Evolutionary conservation across 2,797 vertebrate species (phyloP).

Genomic region (Nannoperca obscura): DNA sequence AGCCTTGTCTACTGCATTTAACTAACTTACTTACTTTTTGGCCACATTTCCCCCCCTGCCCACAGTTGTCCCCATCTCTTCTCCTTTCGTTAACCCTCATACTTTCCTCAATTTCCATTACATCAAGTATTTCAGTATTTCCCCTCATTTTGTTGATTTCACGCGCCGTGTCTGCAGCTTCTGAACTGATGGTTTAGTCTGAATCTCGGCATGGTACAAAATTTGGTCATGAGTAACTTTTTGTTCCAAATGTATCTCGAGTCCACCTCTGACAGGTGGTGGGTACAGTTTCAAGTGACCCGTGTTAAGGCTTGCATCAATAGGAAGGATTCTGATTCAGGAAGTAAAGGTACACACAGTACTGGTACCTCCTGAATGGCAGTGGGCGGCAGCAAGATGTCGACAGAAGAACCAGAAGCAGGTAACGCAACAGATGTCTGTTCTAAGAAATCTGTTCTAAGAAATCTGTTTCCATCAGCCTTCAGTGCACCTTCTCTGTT

Average conservation of each 20-base stretch:
- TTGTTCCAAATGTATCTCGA: background rate
- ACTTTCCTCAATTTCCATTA: conserved; percentile 3
- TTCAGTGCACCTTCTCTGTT: no score
- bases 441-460: background rate
- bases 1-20: conserved; percentile 50
- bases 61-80: conserved; percentile 9
- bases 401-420: background rate
- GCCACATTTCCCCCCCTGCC: background rate
- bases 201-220: conserved; percentile 12
- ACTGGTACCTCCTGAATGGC: background rate
- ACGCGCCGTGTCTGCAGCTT: background rate
- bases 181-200: conserved; percentile 20
- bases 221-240: background rate
- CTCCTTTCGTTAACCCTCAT: background rate
- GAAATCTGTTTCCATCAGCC: background rate
- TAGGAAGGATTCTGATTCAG: background rate
- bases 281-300: background rate
- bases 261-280: background rate
- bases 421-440: background rate
- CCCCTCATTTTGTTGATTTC: background rate
- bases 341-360: background rate
- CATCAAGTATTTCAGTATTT: background rate
- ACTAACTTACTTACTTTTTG: conserved; percentile 10
- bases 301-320: conserved; percentile 8
- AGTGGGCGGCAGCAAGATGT: background rate